phyloP scores from a whole-genome alignment of 2,888 invertebrate genomes.

The Ceramica pisi region DNA sequence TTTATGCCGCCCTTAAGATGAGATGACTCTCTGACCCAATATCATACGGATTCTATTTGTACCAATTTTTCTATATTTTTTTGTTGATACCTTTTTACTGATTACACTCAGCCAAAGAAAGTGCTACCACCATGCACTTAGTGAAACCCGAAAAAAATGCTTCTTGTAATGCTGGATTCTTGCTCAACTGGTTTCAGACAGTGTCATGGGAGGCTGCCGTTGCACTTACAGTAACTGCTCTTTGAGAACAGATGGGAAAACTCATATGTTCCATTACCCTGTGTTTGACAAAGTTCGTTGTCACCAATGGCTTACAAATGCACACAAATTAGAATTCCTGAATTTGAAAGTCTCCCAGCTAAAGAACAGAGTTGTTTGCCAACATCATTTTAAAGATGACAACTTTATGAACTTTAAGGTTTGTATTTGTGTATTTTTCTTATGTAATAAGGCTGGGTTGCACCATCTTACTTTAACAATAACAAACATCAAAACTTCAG shows the following conservation, averaged over 20 bases:
- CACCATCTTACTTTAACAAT: too few species aligned
- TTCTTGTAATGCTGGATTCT: background rate
- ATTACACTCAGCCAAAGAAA: background rate
- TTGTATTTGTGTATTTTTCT: slow-evolving; percentile 53
- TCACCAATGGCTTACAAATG: slow-evolving; percentile 91
- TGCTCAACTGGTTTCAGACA: slow-evolving; percentile 15
- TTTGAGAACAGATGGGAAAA: slow-evolving; percentile 87
- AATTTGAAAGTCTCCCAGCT: slow-evolving; percentile 90
- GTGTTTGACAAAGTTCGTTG: slow-evolving; percentile 91
- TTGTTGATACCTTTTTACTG: background rate
- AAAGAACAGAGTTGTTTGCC: slow-evolving; percentile 91
- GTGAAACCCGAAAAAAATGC: background rate
- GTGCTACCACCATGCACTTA: background rate
- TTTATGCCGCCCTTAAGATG: background rate
- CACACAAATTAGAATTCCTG: slow-evolving; percentile 88
- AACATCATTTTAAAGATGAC: slow-evolving; percentile 90
- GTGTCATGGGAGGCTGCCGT: slow-evolving; percentile 91
- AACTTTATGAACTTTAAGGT: slow-evolving; percentile 90
- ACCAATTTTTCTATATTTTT: background rate
- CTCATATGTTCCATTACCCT: slow-evolving; percentile 92
- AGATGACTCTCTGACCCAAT: background rate
- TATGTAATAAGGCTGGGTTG: too few species aligned
- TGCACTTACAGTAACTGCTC: slow-evolving; percentile 91
- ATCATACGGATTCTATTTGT: background rate
- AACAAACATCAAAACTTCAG: too few species aligned